Conservation (phyloP, 2,113 vertebrate species). For the Podarcis raffonei region DNA sequence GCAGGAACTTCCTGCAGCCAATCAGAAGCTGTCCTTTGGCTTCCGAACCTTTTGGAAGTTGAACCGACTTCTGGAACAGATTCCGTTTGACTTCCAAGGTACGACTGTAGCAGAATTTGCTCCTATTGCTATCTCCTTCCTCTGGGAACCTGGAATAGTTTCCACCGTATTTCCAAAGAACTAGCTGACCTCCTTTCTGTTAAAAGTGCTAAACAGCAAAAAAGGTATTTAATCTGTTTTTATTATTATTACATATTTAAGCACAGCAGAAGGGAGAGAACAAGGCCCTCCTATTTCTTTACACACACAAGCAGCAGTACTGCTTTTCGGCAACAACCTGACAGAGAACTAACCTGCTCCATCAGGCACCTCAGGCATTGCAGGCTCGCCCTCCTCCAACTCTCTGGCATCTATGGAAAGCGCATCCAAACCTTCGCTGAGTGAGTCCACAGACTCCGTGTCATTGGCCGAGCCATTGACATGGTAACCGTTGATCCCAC, state of each 20-base stretch:
- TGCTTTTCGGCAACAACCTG: not conserved
- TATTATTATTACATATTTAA: slow-evolving; percentile 12
- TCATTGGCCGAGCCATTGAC: slow-evolving; percentile 86
- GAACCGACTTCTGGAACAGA: no score
- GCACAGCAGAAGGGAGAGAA: not conserved
- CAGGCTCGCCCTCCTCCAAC: slow-evolving; percentile 82
- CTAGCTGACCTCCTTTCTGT: not conserved
- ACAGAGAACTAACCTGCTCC: slow-evolving; percentile 74
- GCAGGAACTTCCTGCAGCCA: no score
- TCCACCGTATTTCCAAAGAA: not conserved
- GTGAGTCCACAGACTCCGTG: slow-evolving; percentile 88
- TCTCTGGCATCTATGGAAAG: slow-evolving; percentile 88
- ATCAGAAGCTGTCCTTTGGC: no score
- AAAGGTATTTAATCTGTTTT: slow-evolving; percentile 14
- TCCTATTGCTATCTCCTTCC: not conserved
- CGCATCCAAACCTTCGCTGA: slow-evolving; percentile 91
- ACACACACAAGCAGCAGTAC: accelerated
- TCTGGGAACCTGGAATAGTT: not conserved
- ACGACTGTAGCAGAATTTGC: not conserved
- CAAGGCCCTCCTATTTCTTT: not conserved
- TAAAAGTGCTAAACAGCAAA: slow-evolving; percentile 1
- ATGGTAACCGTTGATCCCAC: slow-evolving; percentile 88
- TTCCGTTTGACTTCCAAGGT: no score
- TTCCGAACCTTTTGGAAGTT: no score
- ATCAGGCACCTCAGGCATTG: slow-evolving; percentile 67